Evolutionary conservation across 2,888 invertebrate genomes (phyloP), one percentile per base, ranked within the genome.

Genomic region (Caenorhabditis sp.): DNA sequence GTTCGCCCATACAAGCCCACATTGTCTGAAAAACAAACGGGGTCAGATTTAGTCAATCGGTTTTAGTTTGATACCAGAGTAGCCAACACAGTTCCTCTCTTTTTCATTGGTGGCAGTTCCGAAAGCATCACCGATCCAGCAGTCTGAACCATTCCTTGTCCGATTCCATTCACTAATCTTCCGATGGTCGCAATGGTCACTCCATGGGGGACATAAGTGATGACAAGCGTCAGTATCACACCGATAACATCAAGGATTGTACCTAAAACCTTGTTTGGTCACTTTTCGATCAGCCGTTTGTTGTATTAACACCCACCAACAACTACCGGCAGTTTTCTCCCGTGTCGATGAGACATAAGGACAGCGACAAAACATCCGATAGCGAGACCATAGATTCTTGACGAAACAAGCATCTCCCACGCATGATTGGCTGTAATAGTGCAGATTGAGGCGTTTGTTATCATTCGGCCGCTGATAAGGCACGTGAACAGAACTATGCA

Each of bases 1-100:
- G 77, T 58, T 90, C 90, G 22, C 89, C 90, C 40, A 88, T 58
- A 56, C 89, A 90, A 9, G 90, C 89, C 89, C 90, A 90, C 70
- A 89, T 87, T 18, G 89, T 88, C 89, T 89, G 71, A 32, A 90
- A 83, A 35, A 37, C 28, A 35, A 0, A 40, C 9, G 9, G 0
- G 18, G 1, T 64, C 11, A 13, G 6, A 6, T 2, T 13, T 40
- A 2, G 2, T 13, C 40, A 32, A 32, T 9, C 13, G 1, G 53
- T 24, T 20, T 58, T n/a, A n/a, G n/a, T 8, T 6, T 32, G 50
- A 70, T 28, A 89, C 89, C 83, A 87, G 61, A 15, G 88, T 86
- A 1, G 89, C 89, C 28, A 89, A 60, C 9, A 83, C 87, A 1
- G 85, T 87, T 65, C 90, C 90, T 58, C 90, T 65, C 18, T 76